A percentile compares a stretch with the other conserved stretches of the same genome.
Evolutionary conservation across 2,888 invertebrate genomes (phyloP).

Genomic region (Gymnocheta viridis): DNA sequence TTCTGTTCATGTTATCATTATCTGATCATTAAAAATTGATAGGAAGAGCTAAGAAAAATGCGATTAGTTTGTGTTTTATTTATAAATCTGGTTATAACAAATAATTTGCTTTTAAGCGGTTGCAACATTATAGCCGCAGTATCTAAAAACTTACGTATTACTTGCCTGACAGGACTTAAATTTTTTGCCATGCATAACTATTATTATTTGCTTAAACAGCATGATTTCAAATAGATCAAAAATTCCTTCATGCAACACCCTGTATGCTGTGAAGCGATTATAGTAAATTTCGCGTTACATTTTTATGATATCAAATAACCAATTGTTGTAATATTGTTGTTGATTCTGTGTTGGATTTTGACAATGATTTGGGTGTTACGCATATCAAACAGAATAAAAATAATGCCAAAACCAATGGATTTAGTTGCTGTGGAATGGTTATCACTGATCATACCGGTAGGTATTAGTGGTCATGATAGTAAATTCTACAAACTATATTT

Average conservation of each 20-base stretch:
- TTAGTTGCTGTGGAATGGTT: constrained; percentile 44
- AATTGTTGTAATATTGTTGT: constrained; percentile 19
- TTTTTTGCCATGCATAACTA: no score
- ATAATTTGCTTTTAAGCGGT: no score
- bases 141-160: no score
- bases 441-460: constrained; percentile 69
- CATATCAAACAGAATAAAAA: constrained; percentile 39
- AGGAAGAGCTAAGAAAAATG: no score
- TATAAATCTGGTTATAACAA: no score
- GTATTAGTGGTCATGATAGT: constrained; percentile 44
- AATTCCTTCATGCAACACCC: neutral
- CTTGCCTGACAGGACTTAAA: no score
- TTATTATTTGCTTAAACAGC: neutral
- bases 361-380: constrained; percentile 57
- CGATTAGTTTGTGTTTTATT: no score
- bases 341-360: constrained; percentile 33
- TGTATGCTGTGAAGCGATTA: neutral
- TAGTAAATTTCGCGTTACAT: neutral
- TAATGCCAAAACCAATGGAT: constrained; percentile 37
- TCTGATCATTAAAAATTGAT: no score
- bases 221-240: neutral
- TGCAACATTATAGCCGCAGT: no score
- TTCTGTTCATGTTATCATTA: no score
- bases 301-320: constrained; percentile 59
- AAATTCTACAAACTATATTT: constrained; percentile 9